Evolutionary conservation across 2,888 invertebrate species (phyloP), one percentile per base, ranked within the genome.

Genomic region (Coleophora deauratella): DNA sequence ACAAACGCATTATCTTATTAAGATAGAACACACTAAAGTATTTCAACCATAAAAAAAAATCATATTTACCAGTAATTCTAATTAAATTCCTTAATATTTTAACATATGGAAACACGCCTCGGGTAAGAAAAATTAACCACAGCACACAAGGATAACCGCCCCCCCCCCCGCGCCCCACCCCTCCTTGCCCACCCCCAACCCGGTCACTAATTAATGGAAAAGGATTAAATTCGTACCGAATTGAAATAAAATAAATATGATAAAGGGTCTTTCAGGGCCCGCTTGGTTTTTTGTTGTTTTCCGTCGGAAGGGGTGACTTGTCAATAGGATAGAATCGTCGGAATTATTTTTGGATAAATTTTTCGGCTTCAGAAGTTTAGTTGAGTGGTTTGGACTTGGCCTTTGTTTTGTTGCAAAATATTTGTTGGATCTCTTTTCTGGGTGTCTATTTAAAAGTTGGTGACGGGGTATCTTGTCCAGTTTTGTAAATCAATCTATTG

Each of bases 181-280:
- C 73, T 73, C 54, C 77, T 74, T 67, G 73, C 75, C 78, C 73
- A 73, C 54, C 58, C 66, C 59, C 57, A 66, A 69, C 68, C 69
- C 77, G 78, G 79, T 76, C 84, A 84, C 84, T 84, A 85, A 85
- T 84, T 84, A 85, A 85, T 85, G 84, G 81, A 82, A 84, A 82
- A 82, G 84, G 84, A 84, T 85, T 85, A 84, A 84, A 82, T 82
- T 82, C 75, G 80, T 72, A 69, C 72, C 59, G 78, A 81, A 84
- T 82, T 78, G 81, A 84, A 85, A 84, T 84, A 84, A 84, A 85
- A 85, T 85, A 85, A 84, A 84, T 84, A 84, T 84, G 84, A 82
- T 79, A 74, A 80, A 74, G 79, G 66, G 56, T 64, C 72, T 75
- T 73, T 65, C 71, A 47, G 50, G 51, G 54, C 46, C 43, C 33